These are phyloP conservation scores for Ciconia nigra DNA, from an alignment of 2,797 vertebrate species.

Conservation along the genomic window DNA sequence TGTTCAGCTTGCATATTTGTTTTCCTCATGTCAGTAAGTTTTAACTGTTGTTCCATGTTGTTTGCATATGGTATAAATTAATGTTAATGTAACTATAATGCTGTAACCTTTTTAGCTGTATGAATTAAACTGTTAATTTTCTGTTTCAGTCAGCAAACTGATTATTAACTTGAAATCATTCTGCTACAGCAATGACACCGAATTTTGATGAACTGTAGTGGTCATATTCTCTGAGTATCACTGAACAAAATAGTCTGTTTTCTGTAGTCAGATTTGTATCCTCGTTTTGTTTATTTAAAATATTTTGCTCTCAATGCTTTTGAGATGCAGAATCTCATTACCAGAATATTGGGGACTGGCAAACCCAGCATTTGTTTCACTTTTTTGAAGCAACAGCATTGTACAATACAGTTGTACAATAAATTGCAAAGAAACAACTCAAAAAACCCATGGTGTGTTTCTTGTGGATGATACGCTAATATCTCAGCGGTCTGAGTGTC, in stretches of 20 bases:
- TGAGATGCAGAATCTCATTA: neutral
- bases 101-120: neutral
- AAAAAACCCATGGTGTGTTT: rapidly evolving
- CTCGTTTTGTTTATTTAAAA: neutral
- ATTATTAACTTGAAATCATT: neutral
- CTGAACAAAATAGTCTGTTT: neutral
- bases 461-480: neutral
- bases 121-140: neutral
- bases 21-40: neutral
- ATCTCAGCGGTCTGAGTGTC: neutral
- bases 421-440: neutral
- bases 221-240: neutral
- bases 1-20: neutral
- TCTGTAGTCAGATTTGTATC: neutral
- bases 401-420: neutral
- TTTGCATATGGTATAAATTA: neutral
- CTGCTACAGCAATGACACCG: neutral
- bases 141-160: neutral
- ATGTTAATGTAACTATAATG: neutral
- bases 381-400: neutral
- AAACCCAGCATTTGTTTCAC: neutral
- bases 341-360: neutral
- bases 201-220: neutral
- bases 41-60: neutral
- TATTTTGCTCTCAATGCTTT: neutral